A percentile compares a stretch with the other conserved stretches of the same genome.
Conservation (phyloP, 2,888 invertebrate genomes). For the Dolichopus griseipennis region DNA sequence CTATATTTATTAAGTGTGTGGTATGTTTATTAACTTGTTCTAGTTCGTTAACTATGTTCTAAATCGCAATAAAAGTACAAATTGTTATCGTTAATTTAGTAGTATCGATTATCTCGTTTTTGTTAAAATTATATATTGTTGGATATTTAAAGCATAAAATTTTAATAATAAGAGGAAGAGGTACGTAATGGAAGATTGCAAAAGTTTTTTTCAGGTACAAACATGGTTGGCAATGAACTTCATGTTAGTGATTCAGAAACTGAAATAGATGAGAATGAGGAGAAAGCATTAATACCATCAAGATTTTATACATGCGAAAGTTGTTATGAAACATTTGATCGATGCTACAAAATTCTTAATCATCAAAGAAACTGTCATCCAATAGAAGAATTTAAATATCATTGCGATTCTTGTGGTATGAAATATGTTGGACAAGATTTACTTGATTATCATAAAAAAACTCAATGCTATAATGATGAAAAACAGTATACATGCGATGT, state of each 20-base stretch:
- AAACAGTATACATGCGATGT: slow-evolving; percentile 33
- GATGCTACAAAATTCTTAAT: slow-evolving; percentile 34
- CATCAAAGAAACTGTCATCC: slow-evolving; percentile 36
- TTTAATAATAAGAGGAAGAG: neutral
- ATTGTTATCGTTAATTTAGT: no score
- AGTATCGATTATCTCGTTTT: no score
- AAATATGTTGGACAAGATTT: slow-evolving; percentile 47
- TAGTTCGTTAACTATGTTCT: slow-evolving; percentile 8
- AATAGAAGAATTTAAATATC: slow-evolving; percentile 46
- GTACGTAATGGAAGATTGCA: neutral
- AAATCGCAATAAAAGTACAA: neutral
- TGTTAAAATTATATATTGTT: no score
- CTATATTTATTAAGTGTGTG: no score
- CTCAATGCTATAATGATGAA: slow-evolving; percentile 36
- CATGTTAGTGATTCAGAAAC: slow-evolving; percentile 39
- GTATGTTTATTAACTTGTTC: neutral
- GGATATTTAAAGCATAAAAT: no score
- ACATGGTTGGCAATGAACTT: slow-evolving; percentile 34
- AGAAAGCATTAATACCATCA: neutral
- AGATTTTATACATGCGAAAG: slow-evolving; percentile 32
- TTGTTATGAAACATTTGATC: slow-evolving; percentile 31
- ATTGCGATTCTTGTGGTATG: slow-evolving; percentile 49
- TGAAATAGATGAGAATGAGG: slow-evolving; percentile 29
- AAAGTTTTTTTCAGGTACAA: slow-evolving; percentile 34
- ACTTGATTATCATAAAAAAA: slow-evolving; percentile 47